Evolutionary conservation across 2,797 vertebrate genomes (phyloP), one percentile per base, ranked within the genome.

Genomic region (Prunella strophiata): DNA sequence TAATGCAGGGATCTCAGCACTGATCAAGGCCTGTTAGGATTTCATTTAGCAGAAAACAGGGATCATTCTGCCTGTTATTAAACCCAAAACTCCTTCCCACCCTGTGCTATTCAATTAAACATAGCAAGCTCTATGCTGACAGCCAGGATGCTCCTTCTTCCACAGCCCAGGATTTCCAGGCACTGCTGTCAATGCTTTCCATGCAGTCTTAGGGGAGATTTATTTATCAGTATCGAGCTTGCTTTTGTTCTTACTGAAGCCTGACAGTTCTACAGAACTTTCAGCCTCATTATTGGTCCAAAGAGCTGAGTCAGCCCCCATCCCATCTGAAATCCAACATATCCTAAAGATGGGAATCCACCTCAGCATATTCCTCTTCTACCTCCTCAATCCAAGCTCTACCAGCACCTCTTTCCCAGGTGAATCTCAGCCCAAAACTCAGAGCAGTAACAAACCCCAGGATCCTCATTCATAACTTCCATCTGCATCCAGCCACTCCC

Each of bases 71-170:
- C 13, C 74, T 16, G 7, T 29, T 19, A 45, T 11, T 40, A 75
- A 71, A 55, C 30, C 10, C 22, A 32, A 38, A 67, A 20, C 27
- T 45, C 45, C 61, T 54, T 38, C 50, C 61, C 50, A 40, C 9
- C 20, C 43, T 3, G 55, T 13, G 43, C 63, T 50, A 25, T 9
- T 20, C 72, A 17, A 32, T 4, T 9, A 8, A 48, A 40, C 17
- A 0, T 2, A 22, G 10, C 13, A 8, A 57, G 32, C 55, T 47
- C 78, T 76, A 7, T 0, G 4, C 61, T 38, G 47, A 43, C 54
- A 61, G 54, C 25, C 50, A 18, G 65, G 77, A 67, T 17, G 43
- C 32, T 54, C 58, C 78, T 48, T 30, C 17, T 78, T 27, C 77
- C 65, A 25, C 42, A 23, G 8, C 57, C 51, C 7, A 3, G n/a